These are phyloP conservation scores for Orcinus orca DNA, from an alignment of 2,113 vertebrate species.

Conservation along the genomic window DNA sequence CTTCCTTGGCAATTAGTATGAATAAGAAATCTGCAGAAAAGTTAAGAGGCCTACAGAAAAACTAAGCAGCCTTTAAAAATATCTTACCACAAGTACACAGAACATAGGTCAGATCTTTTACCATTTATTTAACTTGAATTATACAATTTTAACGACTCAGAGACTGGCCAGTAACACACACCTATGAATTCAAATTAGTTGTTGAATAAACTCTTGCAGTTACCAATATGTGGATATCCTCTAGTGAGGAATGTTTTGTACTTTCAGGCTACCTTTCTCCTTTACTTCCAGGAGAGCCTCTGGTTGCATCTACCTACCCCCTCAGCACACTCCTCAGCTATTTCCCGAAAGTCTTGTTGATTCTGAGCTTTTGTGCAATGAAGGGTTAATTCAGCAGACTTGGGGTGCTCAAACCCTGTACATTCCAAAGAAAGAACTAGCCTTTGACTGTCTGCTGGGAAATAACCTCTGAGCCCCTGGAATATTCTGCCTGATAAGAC, in stretches of 20 bases:
- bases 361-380: neutral
- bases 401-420: neutral
- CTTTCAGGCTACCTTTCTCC: neutral
- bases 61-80: constrained; percentile 31
- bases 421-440: neutral
- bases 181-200: neutral
- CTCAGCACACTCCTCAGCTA: neutral
- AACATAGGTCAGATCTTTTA: constrained; percentile 44
- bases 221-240: neutral
- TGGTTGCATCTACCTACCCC: neutral
- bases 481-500: neutral
- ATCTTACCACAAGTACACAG: neutral
- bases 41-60: neutral
- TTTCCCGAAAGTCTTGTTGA: neutral
- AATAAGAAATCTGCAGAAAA: constrained; percentile 16
- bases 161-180: constrained; percentile 41
- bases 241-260: neutral
- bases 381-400: neutral
- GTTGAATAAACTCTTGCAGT: neutral
- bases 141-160: constrained; percentile 12
- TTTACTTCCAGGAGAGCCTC: neutral
- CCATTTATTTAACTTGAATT: neutral
- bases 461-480: neutral
- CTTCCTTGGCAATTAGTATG: neutral
- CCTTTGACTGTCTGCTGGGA: neutral